Conservation (phyloP, 2,888 invertebrate genomes). For the Caenorhabditis macrosperma region DNA sequence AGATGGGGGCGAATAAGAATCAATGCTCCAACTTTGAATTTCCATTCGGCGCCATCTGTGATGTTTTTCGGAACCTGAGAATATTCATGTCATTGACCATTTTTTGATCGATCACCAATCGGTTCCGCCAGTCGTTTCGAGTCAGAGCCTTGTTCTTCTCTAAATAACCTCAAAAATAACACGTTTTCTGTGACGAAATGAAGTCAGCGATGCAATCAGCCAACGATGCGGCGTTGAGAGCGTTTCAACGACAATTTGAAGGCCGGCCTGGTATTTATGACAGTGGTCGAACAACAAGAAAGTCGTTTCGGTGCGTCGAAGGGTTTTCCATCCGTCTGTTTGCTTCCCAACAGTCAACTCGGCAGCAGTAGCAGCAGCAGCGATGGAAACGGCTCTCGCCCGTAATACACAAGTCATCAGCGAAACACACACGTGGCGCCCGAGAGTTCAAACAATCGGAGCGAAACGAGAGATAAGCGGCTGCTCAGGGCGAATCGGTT, state of each 20-base stretch:
- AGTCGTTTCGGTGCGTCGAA: background rate
- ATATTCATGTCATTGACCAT: too few relatives aligned
- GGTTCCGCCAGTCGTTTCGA: too few relatives aligned
- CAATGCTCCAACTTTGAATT: too few relatives aligned
- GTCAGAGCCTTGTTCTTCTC: too few relatives aligned
- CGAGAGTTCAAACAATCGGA: conserved; percentile 50
- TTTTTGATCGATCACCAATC: too few relatives aligned
- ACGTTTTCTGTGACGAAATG: background rate
- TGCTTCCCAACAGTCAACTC: conserved; percentile 19
- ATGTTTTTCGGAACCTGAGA: too few relatives aligned
- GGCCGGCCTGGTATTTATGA: conserved; percentile 19
- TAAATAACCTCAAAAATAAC: background rate
- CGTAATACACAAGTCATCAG: conserved; percentile 16
- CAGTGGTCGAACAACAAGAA: background rate
- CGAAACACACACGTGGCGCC: conserved; percentile 48
- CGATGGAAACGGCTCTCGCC: conserved; percentile 4
- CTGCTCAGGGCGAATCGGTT: conserved; percentile 26
- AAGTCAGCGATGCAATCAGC: background rate
- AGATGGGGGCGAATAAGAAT: too few relatives aligned
- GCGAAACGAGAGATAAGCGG: conserved; percentile 19
- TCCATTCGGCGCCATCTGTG: too few relatives aligned
- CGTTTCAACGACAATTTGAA: conserved; percentile 40
- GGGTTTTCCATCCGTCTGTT: background rate
- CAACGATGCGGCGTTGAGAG: background rate
- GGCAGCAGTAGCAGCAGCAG: conserved; percentile 6